Percentiles rank a stretch among this genome's conserved stretches.
Evolutionary conservation across 2,888 invertebrate species (phyloP).

Genomic region (Pristionchus exspectatus): DNA sequence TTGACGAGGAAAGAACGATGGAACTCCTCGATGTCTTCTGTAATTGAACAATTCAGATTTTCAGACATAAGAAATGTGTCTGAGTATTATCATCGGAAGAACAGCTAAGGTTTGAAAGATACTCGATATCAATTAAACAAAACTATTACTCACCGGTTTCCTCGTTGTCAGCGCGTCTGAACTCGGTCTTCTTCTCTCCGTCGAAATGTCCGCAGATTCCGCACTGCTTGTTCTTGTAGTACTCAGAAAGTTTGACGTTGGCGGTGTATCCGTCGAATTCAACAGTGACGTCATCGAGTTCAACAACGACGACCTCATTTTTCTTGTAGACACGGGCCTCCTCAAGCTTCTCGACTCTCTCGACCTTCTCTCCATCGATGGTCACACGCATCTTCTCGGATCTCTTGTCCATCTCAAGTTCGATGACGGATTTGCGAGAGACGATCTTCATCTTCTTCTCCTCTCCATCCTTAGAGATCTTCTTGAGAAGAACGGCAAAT

Average conservation of each 20-base stretch:
- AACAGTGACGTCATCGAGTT: conserved; percentile 57
- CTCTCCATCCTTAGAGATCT: conserved; percentile 57
- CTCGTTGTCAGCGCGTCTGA: conserved; percentile 60
- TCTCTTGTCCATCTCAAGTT: conserved; percentile 52
- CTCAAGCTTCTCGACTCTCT: neutral
- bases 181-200: conserved; percentile 56
- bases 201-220: conserved; percentile 61
- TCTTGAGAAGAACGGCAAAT: conserved; percentile 76
- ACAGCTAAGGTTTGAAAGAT: no score
- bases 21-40: conserved; percentile 54
- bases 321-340: neutral
- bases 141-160: conserved; percentile 35
- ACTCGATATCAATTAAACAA: no score
- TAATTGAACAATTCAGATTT: neutral
- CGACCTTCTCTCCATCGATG: conserved; percentile 57
- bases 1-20: conserved; percentile 56
- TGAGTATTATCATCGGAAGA: no score
- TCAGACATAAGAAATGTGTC: no score
- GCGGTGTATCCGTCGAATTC: conserved; percentile 53
- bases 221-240: conserved; percentile 56
- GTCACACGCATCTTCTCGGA: conserved; percentile 60
- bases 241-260: conserved; percentile 39
- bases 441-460: conserved; percentile 58
- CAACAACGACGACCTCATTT: conserved; percentile 57
- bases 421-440: conserved; percentile 51